phyloP scores from a whole-genome alignment of 2,888 invertebrate genomes.

The Augiades crinisus region DNA sequence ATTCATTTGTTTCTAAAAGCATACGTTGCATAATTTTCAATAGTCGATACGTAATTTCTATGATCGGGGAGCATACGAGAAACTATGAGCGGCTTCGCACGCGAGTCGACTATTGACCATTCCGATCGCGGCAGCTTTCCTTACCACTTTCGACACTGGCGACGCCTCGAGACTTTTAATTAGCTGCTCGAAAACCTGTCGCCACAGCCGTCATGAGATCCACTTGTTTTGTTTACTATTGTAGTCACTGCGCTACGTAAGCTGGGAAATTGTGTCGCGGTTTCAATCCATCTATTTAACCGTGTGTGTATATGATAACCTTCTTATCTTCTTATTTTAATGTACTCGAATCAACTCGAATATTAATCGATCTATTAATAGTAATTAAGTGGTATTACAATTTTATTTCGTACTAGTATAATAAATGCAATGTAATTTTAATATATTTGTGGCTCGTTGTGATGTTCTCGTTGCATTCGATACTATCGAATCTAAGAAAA shows the following conservation, averaged over 20 bases:
- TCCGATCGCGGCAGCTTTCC: constrained; percentile 67
- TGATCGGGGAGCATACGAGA: constrained; percentile 37
- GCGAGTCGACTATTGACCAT: constrained; percentile 63
- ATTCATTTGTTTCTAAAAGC: no score
- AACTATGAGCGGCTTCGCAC: constrained; percentile 42
- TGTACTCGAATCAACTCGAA: no score
- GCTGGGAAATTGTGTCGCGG: background rate
- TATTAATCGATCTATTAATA: no score
- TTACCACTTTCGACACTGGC: constrained; percentile 66
- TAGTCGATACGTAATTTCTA: constrained; percentile 32
- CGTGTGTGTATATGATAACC: no score
- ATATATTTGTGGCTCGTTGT: no score
- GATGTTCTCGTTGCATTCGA: no score
- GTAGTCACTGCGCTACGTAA: background rate
- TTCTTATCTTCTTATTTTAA: no score
- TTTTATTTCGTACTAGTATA: no score
- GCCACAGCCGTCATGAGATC: constrained; percentile 10
- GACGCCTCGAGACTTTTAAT: constrained; percentile 67
- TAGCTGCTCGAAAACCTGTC: constrained; percentile 41
- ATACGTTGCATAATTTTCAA: constrained; percentile 33
- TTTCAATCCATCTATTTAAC: background rate
- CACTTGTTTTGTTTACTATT: constrained; percentile 21
- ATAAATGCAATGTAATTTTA: no score
- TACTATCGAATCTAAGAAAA: no score
- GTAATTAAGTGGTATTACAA: no score